Percentiles rank a stretch among this genome's conserved stretches.
Evolutionary conservation across 2,888 invertebrate species (phyloP).

Genomic region (Neuroscelio doddi): DNA sequence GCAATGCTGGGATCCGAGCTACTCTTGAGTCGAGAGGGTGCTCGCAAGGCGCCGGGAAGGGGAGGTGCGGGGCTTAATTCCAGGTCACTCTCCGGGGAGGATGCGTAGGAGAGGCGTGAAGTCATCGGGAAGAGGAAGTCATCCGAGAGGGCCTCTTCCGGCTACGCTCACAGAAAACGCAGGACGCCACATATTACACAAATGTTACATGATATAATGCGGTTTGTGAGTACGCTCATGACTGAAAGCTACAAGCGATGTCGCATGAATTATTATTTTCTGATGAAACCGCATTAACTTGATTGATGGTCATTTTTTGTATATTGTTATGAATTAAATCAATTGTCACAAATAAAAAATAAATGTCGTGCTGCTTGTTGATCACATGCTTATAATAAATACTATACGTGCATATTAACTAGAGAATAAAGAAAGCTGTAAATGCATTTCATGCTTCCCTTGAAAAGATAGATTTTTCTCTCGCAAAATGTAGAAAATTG

Average conservation of each 20-base stretch:
- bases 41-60: conserved; percentile 75
- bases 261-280: not conserved
- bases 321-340: not conserved
- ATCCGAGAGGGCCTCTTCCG: conserved; percentile 96
- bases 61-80: conserved; percentile 87
- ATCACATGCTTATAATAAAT: not conserved
- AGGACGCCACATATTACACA: conserved; percentile 64
- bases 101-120: conserved; percentile 94
- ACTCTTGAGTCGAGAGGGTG: conserved; percentile 75
- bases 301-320: too few relatives aligned
- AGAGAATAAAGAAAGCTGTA: too few relatives aligned
- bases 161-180: conserved; percentile 77
- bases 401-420: not conserved
- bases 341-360: not conserved
- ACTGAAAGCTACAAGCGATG: conserved; percentile 6
- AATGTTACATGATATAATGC: conserved; percentile 17
- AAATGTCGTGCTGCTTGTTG: not conserved
- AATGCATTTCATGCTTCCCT: not conserved
- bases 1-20: conserved; percentile 97
- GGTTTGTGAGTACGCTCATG: not conserved
- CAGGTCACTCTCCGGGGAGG: conserved; percentile 96
- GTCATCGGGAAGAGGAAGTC: conserved; percentile 99
- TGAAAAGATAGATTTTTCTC: too few relatives aligned
- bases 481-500: too few relatives aligned
- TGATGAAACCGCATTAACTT: too few relatives aligned